A percentile compares a stretch with the other conserved stretches of the same genome.
phyloP scores from a whole-genome alignment of 2,888 invertebrate species.

The Apamea epomidion region DNA sequence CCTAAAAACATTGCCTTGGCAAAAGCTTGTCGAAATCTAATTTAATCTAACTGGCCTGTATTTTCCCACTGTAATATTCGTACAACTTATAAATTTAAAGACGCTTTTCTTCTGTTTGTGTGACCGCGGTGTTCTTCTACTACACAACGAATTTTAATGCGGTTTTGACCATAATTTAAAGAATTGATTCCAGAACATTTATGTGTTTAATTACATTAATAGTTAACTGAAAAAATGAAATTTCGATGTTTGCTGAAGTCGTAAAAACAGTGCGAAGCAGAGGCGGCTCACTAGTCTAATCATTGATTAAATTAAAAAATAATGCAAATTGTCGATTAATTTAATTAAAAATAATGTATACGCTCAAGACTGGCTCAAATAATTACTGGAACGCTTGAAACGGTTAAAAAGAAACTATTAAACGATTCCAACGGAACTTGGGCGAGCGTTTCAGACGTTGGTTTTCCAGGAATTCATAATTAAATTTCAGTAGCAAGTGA shows the following conservation, averaged over 20 bases:
- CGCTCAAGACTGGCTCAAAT: conserved; percentile 44
- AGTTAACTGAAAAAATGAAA: background rate
- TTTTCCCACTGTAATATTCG: background rate
- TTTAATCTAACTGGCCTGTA: background rate
- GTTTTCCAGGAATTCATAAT: conserved; percentile 64
- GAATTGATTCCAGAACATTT: background rate
- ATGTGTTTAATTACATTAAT: background rate
- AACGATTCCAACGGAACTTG: conserved; percentile 54
- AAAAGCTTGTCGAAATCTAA: background rate
- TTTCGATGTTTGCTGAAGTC: background rate
- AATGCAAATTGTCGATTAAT: conserved; percentile 10
- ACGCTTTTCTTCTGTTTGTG: background rate
- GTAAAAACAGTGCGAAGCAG: background rate
- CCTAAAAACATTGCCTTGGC: background rate
- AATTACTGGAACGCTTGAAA: conserved; percentile 50
- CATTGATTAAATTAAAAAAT: too few relatives aligned
- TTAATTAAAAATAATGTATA: conserved; percentile 43
- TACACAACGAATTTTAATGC: background rate
- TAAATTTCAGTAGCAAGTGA: conserved; percentile 60
- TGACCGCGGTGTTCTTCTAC: background rate
- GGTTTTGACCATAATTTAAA: background rate
- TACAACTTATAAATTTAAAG: background rate
- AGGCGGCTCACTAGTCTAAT: background rate
- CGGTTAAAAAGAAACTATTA: conserved; percentile 62
- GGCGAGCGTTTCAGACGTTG: conserved; percentile 50